Percentiles rank a stretch among this genome's conserved stretches.
These are phyloP conservation scores for Siderastrea radians DNA, from an alignment of 92 coral and sea anemone genomes.

Conservation along the genomic window DNA sequence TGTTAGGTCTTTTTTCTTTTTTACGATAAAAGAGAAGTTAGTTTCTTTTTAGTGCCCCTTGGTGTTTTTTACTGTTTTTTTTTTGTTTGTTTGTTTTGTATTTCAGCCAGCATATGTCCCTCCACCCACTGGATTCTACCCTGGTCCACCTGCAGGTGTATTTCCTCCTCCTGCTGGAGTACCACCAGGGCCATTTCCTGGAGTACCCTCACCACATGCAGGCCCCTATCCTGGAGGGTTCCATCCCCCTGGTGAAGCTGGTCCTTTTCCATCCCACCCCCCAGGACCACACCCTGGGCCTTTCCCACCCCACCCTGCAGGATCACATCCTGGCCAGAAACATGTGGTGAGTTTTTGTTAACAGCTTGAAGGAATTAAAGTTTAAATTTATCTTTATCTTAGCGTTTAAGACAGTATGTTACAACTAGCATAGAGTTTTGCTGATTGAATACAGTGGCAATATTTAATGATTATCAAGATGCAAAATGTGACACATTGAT, in stretches of 20 bases:
- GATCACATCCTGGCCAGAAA: constrained; percentile 18
- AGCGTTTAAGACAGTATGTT: too few relatives aligned
- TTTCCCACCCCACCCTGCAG: neutral
- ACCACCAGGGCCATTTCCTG: constrained; percentile 42
- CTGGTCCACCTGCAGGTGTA: constrained; percentile 25
- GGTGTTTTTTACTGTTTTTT: too few relatives aligned
- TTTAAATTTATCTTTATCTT: too few relatives aligned
- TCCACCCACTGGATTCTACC: constrained; percentile 15
- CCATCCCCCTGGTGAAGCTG: constrained; percentile 47
- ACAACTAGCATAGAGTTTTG: too few relatives aligned
- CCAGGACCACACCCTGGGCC: constrained; percentile 45
- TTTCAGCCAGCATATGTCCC: constrained; percentile 30
- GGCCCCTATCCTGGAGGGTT: constrained; percentile 57
- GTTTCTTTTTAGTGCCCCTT: too few relatives aligned
- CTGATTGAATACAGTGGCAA: too few relatives aligned
- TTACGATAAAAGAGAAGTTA: too few relatives aligned
- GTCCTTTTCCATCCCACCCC: constrained; percentile 33
- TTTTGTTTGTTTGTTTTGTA: neutral
- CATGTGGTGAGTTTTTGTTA: constrained; percentile 25
- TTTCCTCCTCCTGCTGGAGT: constrained; percentile 16
- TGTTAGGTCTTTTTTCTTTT: too few relatives aligned
- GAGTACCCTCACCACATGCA: constrained; percentile 54
- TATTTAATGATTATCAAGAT: too few relatives aligned
- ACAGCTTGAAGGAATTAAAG: too few relatives aligned
- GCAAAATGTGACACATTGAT: too few relatives aligned